Conservation (phyloP, 2,113 vertebrate species). For the Recurvirostra avosetta region DNA sequence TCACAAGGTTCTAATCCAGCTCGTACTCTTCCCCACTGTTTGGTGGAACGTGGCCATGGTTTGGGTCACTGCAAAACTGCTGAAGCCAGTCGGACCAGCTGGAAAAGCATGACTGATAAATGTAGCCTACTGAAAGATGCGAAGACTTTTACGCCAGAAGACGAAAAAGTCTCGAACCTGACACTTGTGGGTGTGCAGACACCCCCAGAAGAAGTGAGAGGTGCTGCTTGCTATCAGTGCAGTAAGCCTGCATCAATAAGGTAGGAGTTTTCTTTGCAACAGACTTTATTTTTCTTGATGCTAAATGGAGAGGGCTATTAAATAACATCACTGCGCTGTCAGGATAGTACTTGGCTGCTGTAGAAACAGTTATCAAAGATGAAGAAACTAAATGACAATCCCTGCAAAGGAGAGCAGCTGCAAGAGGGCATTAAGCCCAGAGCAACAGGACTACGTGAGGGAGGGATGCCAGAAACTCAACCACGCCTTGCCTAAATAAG, state of each 20-base stretch:
- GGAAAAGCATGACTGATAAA: neutral
- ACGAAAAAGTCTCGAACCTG: neutral
- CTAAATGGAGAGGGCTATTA: neutral
- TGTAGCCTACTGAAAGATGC: neutral
- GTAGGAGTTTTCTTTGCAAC: neutral
- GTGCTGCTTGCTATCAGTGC: neutral
- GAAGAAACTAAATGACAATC: neutral
- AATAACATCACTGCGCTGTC: neutral
- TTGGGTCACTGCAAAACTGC: neutral
- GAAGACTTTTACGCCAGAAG: neutral
- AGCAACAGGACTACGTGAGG: neutral
- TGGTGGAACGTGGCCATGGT: neutral
- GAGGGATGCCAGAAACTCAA: neutral
- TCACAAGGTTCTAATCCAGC: neutral
- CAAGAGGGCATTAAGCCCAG: neutral
- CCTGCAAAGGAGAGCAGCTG: neutral
- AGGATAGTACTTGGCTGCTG: neutral
- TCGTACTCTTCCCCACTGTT: neutral
- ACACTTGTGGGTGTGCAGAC: neutral
- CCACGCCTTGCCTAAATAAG: neutral
- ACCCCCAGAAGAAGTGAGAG: neutral
- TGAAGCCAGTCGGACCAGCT: neutral
- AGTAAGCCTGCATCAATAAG: neutral
- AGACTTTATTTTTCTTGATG: neutral
- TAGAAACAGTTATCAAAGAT: slow-evolving; percentile 1